These are phyloP conservation scores for Formica aserva DNA, from an alignment of 2,888 invertebrate genomes.

Conservation along the genomic window DNA sequence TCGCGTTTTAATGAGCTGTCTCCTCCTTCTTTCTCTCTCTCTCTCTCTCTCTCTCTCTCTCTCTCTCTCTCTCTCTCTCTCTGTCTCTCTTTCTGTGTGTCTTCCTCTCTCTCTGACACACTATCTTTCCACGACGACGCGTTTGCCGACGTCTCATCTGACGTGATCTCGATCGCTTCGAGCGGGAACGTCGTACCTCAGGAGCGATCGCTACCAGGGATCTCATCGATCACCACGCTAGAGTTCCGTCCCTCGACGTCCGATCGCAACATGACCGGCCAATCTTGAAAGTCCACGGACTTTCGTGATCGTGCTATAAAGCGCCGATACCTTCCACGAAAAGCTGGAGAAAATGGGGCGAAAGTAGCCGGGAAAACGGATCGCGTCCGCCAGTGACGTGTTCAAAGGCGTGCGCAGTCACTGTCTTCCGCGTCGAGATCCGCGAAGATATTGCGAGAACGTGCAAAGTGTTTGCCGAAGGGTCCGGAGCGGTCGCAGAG, in stretches of 20 bases:
- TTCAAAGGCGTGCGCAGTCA: background rate
- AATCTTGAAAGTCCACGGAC: conserved; percentile 40
- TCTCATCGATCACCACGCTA: conserved; percentile 69
- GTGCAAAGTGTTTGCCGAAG: conserved; percentile 34
- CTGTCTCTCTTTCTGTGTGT: conserved; percentile 2
- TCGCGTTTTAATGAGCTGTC: conserved; percentile 82
- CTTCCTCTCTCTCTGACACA: background rate
- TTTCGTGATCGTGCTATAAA: conserved; percentile 54
- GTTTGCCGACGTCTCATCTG: conserved; percentile 56
- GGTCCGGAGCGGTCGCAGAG: background rate
- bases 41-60: conserved; percentile 18
- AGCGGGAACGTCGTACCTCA: conserved; percentile 13
- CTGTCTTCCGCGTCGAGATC: conserved; percentile 12
- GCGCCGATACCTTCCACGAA: conserved; percentile 35
- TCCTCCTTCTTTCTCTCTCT: conserved; percentile 44
- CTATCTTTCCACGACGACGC: conserved; percentile 57
- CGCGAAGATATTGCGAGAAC: conserved; percentile 44
- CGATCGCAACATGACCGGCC: conserved; percentile 53
- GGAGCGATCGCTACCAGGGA: conserved; percentile 68
- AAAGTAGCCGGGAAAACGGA: conserved; percentile 24
- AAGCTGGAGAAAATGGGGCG: background rate
- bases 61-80: conserved; percentile 21
- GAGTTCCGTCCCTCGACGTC: conserved; percentile 43
- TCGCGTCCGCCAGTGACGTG: conserved; percentile 23
- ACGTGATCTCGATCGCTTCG: conserved; percentile 59